Evolutionary conservation across 2,113 vertebrate species (phyloP).

Genomic region (Macrotus californicus): DNA sequence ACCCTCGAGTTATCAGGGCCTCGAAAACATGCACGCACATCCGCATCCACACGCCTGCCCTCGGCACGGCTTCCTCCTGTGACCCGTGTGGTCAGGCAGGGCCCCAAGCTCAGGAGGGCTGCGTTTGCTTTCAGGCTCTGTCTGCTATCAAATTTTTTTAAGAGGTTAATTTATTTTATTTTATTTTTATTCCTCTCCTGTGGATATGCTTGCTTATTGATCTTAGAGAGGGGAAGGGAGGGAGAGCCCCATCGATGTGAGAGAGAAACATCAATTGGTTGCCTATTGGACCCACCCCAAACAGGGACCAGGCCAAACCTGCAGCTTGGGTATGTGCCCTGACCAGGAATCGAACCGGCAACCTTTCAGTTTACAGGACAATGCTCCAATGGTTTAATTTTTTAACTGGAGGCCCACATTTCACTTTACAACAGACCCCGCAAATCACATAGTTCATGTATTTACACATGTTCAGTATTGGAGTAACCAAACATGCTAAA

Average conservation of each 20-base stretch:
- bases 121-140: background rate
- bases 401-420: background rate
- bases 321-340: no score
- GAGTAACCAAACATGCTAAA: background rate
- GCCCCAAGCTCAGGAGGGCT: background rate
- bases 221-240: no score
- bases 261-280: no score
- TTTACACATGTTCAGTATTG: background rate
- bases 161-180: background rate
- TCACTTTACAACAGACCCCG: background rate
- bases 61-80: background rate
- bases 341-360: no score
- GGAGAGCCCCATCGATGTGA: no score
- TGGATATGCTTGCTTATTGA: no score
- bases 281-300: no score
- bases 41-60: background rate
- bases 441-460: background rate
- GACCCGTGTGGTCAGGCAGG: fast-evolving
- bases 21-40: background rate
- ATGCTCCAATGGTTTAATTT: background rate
- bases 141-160: background rate
- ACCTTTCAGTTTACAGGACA: no score
- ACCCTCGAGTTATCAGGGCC: background rate
- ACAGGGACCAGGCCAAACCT: no score
- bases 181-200: no score